Conservation (phyloP, 1,140 invertebrate genomes). For the Drosophila novamexicana region DNA sequence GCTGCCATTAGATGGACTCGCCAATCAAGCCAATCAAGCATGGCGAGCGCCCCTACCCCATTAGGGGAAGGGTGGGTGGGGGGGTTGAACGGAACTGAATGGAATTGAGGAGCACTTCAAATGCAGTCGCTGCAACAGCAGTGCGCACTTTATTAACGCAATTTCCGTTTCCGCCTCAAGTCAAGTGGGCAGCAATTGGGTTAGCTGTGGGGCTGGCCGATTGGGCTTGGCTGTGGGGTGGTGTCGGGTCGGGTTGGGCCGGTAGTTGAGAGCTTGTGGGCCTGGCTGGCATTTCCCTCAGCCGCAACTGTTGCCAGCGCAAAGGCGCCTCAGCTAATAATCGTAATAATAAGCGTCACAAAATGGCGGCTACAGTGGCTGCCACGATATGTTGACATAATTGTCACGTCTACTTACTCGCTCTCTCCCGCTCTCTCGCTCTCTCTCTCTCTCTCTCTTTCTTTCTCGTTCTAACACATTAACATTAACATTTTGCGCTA, state of each 20-base stretch:
- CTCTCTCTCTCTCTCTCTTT: background rate
- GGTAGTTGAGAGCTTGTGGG: background rate
- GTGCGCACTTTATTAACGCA: slow-evolving; percentile 59
- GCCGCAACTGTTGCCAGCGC: slow-evolving; percentile 21
- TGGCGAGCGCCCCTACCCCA: too few relatives aligned
- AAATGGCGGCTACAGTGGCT: slow-evolving; percentile 50
- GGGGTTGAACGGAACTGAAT: slow-evolving; percentile 13
- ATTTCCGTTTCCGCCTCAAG: slow-evolving; percentile 55
- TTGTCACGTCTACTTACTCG: slow-evolving; percentile 28
- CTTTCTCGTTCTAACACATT: background rate
- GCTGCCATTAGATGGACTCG: background rate
- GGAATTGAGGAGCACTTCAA: slow-evolving; percentile 30
- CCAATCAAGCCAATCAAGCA: slow-evolving; percentile 24
- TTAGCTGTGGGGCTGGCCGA: background rate
- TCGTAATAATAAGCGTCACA: slow-evolving; percentile 58
- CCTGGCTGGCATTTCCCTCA: background rate
- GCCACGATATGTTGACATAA: slow-evolving; percentile 37
- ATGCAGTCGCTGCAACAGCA: slow-evolving; percentile 12
- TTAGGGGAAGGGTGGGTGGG: too few relatives aligned
- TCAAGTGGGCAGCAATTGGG: slow-evolving; percentile 1
- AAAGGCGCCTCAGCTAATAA: slow-evolving; percentile 57
- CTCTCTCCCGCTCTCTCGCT: background rate
- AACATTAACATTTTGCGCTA: slow-evolving; percentile 7
- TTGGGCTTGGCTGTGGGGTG: too few relatives aligned
- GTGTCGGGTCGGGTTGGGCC: too few relatives aligned